Evolutionary conservation across 2,797 vertebrate genomes (phyloP), one percentile per base, ranked within the genome.

Genomic region (Podarcis siculus): DNA sequence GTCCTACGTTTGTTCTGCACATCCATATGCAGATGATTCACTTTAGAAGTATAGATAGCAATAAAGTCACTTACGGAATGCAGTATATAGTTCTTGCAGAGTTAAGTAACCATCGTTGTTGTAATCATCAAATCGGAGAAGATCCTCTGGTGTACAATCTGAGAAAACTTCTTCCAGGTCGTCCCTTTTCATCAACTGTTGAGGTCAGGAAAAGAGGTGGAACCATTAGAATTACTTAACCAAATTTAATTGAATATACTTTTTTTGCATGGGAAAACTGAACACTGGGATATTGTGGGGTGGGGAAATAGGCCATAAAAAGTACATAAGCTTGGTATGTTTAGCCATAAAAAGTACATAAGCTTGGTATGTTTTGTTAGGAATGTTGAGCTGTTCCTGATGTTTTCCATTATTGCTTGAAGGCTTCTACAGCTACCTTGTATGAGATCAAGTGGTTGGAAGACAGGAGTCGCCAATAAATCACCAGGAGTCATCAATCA

Each of bases 71-170:
- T 99, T 96, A 99, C 99, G 98, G 95, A 99, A 99, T 85, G 99
- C 98, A 0, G 98, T 98, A 94, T 98, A 99, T 94, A 99, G 97
- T 96, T 99, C 99, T 8, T 96, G 98, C 69, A 98, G 97, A 30
- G 97, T 98, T 92, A 99, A 97, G 91, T 90, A 97, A 2, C 98
- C 96, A 0, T 99, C 98, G 0, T 96, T 98, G 96, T 99, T 98
- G 96, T 98, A 99, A 95, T 99, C 99, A 6, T 99, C 99, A 23
- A 99, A 98, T 0, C 95, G 98, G 55, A 99, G 97, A 87, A 99
- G 97, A 95, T 99, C 98, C 37, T 97, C 96, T n/a, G 98, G 97
- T 0, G 97, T 98, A 95, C 99, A 99, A 35, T 97, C 97, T 93
- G 98, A 86, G 10, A 98, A 93, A 90, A 96, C 96, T 67, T 96